These are phyloP conservation scores for Calliopsis andreniformis DNA, from an alignment of 1,140 invertebrate species.

Conservation along the genomic window DNA sequence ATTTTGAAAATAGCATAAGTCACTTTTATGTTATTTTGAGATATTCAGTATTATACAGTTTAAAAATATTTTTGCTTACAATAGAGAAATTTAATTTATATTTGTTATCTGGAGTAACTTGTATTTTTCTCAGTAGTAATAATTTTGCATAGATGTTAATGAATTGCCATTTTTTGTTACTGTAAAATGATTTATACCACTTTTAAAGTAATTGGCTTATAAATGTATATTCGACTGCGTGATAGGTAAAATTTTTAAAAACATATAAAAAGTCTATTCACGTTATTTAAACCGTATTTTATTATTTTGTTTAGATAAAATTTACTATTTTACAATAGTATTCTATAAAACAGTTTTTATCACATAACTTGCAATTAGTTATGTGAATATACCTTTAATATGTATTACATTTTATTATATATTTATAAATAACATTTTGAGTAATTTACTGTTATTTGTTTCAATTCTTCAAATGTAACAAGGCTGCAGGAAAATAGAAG, in stretches of 20 bases:
- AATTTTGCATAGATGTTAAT: too few species aligned
- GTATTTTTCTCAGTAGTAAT: too few species aligned
- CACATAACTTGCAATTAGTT: background rate
- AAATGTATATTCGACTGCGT: too few species aligned
- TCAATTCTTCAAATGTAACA: background rate
- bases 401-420: background rate
- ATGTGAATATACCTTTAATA: background rate
- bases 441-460: background rate
- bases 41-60: too few species aligned
- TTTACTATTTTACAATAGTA: background rate
- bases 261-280: slow-evolving; percentile 6
- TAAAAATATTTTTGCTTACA: too few species aligned
- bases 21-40: too few species aligned
- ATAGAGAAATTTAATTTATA: too few species aligned
- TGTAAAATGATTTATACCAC: too few species aligned
- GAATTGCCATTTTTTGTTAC: too few species aligned
- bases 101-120: too few species aligned
- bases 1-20: too few species aligned
- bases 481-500: background rate
- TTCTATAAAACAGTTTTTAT: slow-evolving; percentile 1
- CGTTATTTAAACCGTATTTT: background rate
- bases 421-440: background rate
- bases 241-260: background rate
- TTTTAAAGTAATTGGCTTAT: too few species aligned
- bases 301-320: background rate